Evolutionary conservation across 2,888 invertebrate genomes (phyloP).

Genomic region (Cylloceria caligata): DNA sequence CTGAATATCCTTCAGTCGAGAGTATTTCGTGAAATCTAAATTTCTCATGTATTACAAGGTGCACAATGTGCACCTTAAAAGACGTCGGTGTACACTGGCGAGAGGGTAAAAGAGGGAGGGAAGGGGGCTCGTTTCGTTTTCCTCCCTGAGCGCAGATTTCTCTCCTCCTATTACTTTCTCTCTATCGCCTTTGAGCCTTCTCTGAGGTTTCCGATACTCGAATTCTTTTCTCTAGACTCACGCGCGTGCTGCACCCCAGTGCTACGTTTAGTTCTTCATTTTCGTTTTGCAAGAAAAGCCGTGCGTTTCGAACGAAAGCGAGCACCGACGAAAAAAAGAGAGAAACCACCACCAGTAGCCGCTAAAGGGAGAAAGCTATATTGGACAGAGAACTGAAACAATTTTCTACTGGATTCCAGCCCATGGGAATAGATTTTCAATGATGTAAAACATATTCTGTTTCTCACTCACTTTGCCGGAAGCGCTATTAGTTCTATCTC

Average conservation of each 20-base stretch:
- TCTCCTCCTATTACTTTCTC: background rate
- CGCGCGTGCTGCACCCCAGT: slow-evolving; percentile 24
- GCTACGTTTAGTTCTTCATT: background rate
- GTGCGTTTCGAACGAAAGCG: slow-evolving; percentile 7
- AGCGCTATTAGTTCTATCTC: too few species aligned
- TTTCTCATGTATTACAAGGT: background rate
- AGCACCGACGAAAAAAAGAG: too few species aligned
- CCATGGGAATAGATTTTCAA: too few species aligned
- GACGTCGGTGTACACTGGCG: background rate
- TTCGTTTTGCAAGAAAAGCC: slow-evolving; percentile 48
- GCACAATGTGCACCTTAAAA: background rate
- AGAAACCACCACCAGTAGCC: too few species aligned
- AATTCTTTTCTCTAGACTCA: background rate
- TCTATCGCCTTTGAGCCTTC: slow-evolving; percentile 5
- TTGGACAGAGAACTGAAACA: too few species aligned
- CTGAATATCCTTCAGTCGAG: background rate
- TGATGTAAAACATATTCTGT: too few species aligned
- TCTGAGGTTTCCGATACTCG: slow-evolving; percentile 8
- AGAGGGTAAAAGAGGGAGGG: background rate
- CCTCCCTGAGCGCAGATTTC: background rate
- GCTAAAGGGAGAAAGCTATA: too few species aligned
- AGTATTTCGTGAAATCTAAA: background rate
- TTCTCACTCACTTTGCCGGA: too few species aligned
- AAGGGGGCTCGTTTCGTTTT: slow-evolving; percentile 3
- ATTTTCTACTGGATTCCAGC: too few species aligned